Base-by-base conservation (phyloP, 2,797 vertebrate genomes). In the Danio kyathit region DNA sequence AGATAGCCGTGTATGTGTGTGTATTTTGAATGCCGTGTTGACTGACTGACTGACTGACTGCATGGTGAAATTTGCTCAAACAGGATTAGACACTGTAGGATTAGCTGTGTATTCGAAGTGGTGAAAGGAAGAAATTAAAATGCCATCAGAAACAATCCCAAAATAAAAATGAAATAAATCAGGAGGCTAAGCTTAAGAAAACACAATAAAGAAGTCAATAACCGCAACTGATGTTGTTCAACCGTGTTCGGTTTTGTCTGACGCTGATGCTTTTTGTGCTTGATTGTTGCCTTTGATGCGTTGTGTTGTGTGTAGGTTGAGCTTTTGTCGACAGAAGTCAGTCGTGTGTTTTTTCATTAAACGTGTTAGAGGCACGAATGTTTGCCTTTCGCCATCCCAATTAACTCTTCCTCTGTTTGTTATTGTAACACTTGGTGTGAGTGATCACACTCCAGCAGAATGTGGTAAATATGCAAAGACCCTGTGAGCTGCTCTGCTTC, bases 31-130 rank as follows among this genome's bases (percentile, higher is more conserved):
- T 29, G 87, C 85, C 76, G 80, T 86, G 80, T 83, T 88, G 86
- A 85, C 82, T 70, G 57, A 74, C 79, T 77, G n/a, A n/a, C n/a
- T n/a, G 29, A 29, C 29, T 29, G 29, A 29, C 29, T 29, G 71
- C 43, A 67, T 65, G 44, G 70, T 40, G 49, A 74, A 82, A 79
- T 83, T 86, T 64, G 10, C 67, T 51, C 69, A 82, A 83, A 85
- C 80, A 81, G 80, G 84, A 88, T 88, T 84, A 86, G 76, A 79
- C 57, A 76, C 74, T 54, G 72, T 63, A 10, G 79, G 82, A 87
- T 87, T 86, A 84, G 56, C 79, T 69, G 67, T 54, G 83, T 85
- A 73, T 82, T 86, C 70, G 80, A 79, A 75, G 74, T 76, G 71
- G 71, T 79, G 74, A 79, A 80, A 80, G 63, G 63, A 79, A 79